A percentile compares a stretch with the other conserved stretches of the same genome.
phyloP scores from a whole-genome alignment of 2,113 vertebrate species.

The Tragelaphus scriptus region DNA sequence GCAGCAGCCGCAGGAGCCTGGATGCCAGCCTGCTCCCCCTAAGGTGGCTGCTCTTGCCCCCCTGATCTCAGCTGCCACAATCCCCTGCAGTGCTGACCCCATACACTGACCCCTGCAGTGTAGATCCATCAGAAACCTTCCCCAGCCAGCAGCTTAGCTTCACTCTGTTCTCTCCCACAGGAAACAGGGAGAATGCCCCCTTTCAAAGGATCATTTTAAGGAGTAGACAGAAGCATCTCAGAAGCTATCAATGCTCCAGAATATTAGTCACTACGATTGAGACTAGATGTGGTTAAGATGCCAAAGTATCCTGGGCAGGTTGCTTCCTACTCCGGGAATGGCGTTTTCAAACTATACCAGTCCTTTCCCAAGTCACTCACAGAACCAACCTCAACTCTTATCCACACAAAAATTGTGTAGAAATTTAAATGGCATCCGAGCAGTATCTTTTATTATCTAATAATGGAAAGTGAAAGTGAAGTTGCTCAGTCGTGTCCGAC shows the following conservation, averaged over 20 bases:
- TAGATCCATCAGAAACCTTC: no score
- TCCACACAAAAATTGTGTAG: background rate
- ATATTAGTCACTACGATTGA: background rate
- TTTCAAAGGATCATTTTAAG: background rate
- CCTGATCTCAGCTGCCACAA: background rate
- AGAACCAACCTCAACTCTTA: background rate
- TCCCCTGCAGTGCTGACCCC: background rate
- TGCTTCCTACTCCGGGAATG: no score
- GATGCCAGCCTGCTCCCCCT: no score
- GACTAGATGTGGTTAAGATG: fast-evolving
- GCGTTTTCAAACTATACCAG: no score
- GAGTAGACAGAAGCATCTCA: background rate
- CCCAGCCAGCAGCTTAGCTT: background rate
- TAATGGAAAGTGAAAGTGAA: background rate
- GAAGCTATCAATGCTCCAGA: background rate
- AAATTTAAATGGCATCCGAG: background rate
- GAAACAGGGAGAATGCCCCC: background rate
- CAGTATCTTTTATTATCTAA: background rate
- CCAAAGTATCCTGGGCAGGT: background rate
- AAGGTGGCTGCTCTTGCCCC: fast-evolving
- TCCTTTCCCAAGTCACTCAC: background rate
- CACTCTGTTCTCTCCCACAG: background rate
- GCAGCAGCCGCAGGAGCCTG: background rate
- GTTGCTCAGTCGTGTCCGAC: no score
- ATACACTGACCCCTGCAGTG: no score